Conservation (phyloP, 2,113 vertebrate genomes). For the Polyodon spathula region DNA sequence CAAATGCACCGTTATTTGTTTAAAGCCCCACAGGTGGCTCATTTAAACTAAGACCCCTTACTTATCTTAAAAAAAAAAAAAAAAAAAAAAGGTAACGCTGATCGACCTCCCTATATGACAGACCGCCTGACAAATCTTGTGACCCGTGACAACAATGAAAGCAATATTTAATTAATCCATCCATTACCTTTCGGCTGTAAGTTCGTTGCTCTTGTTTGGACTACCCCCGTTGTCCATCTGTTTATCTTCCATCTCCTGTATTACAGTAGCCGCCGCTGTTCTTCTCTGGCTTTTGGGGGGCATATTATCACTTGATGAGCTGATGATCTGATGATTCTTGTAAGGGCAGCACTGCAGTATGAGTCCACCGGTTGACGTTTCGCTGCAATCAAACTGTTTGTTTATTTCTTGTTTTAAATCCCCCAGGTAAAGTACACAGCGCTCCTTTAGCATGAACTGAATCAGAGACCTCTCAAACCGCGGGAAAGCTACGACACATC, state of each 20-base stretch:
- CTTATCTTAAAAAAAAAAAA: too few species aligned
- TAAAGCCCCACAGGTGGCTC: too few species aligned
- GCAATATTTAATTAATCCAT: too few species aligned
- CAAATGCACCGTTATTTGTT: too few species aligned
- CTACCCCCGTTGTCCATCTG: constrained; percentile 24
- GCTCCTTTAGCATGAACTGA: not conserved
- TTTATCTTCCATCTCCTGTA: constrained; percentile 36
- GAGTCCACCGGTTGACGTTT: not conserved
- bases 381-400: not conserved
- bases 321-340: too few species aligned
- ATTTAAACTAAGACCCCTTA: too few species aligned
- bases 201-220: constrained; percentile 38
- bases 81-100: too few species aligned
- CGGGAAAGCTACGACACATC: constrained; percentile 29
- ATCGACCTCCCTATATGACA: too few species aligned
- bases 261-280: constrained; percentile 18
- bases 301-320: constrained; percentile 29
- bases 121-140: too few species aligned
- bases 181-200: constrained; percentile 49
- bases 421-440: not conserved
- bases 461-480: constrained; percentile 22
- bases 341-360: not conserved
- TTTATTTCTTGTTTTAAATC: not conserved
- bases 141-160: too few species aligned
- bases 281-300: constrained; percentile 53